Evolutionary conservation across 64 coral and sea anemone species (phyloP), one percentile per base, ranked within the genome.

Genomic region (Orbicella faveolata): DNA sequence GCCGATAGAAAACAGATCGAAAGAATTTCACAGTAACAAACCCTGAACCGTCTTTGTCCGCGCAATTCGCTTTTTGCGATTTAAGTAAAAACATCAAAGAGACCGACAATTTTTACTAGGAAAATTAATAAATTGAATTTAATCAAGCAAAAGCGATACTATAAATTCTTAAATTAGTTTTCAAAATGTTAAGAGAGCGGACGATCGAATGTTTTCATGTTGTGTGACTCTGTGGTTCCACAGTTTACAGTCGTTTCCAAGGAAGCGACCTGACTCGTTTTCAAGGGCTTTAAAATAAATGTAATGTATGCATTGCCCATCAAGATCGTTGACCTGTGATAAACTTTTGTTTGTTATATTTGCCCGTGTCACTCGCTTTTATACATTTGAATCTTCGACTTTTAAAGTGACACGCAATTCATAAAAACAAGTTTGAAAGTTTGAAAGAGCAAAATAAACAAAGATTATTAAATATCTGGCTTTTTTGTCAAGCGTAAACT

Each of bases 191-290:
- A 1, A 84, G 10, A n/a, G 6, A 15, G 2, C 33, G 20, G 4
- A 69, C 37, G 37, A 11, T 26, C 34, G 21, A 84, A 14, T 84
- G 35, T 84, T 67, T 68, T 68, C 19, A 16, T 66, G 81, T 84
- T 67, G 62, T 84, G 81, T 84, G 63, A 84, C 81, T 84, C 34
- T 25, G 51, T 26, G 10, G 52, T 16, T 59, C 19, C 15, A 69
- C 36, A 84, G 81, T 84, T 84, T 84, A 84, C 81, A 69, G 17
- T 67, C 48, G 81, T 84, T 44, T 69, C 81, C 63, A 84, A 84
- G 81, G 81, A 68, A 84, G 81, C 81, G 61, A 84, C 36, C 14
- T 16, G 34, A 16, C n/a, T 81, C 79, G 30, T 35, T 53, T 67
- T 83, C 6, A 14, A 21, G 59, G 61, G 35, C 23, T 44, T 23